These are phyloP conservation scores for Ophion ventricosus DNA, from an alignment of 2,888 invertebrate species.

Conservation along the genomic window DNA sequence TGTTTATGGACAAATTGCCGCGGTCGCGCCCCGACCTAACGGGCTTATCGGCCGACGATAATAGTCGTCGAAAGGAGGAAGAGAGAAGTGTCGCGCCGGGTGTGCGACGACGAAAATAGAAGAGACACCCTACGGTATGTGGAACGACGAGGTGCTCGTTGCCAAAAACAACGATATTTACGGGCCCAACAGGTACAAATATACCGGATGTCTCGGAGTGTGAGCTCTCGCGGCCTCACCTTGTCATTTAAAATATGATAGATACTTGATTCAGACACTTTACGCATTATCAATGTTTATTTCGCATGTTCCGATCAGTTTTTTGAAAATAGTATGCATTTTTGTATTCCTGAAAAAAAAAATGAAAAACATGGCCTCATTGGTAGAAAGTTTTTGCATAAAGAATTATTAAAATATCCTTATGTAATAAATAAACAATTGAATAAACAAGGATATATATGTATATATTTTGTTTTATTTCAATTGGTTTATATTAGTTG, in stretches of 20 bases:
- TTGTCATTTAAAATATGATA: constrained; percentile 27
- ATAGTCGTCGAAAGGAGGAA: constrained; percentile 1
- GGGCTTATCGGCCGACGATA: constrained; percentile 51
- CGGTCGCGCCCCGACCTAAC: constrained; percentile 23
- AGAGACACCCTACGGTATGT: constrained; percentile 60
- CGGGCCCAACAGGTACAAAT: constrained; percentile 36
- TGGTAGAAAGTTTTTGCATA: not conserved
- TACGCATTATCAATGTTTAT: not conserved
- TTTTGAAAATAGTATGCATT: not conserved
- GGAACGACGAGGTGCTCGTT: constrained; percentile 56
- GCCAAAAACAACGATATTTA: constrained; percentile 53
- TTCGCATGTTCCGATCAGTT: not conserved
- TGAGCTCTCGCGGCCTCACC: constrained; percentile 10
- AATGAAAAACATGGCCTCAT: not conserved
- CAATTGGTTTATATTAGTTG: too few species aligned
- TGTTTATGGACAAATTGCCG: constrained; percentile 22
- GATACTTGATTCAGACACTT: constrained; percentile 18
- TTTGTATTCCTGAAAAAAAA: not conserved
- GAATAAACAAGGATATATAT: too few species aligned
- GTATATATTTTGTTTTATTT: too few species aligned
- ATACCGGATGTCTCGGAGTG: constrained; percentile 60
- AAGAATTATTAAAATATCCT: too few species aligned
- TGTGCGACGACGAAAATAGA: constrained; percentile 69
- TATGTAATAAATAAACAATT: too few species aligned
- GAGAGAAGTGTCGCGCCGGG: constrained; percentile 7